Base-by-base conservation (phyloP, 2,797 vertebrate species). In the Hydrocynus forskahlii region DNA sequence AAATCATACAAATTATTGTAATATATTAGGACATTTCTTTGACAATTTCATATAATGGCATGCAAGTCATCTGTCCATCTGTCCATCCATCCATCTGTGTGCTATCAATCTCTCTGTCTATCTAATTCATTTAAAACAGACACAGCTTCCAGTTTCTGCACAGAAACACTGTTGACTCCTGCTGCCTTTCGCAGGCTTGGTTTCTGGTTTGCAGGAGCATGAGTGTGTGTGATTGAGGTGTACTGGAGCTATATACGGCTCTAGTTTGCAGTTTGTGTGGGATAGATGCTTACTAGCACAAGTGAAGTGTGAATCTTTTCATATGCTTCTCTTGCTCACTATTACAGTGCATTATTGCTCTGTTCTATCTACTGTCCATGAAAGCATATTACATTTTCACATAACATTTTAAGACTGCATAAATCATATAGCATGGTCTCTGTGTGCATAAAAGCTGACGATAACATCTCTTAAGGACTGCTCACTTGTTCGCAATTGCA, bases 241-340 rank as follows among this genome's bases (percentile, higher is more conserved):
- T 48, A 62, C 62, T 83, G 84, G 54, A 78, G 73, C 79, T 81
- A 83, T 81, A 81, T 83, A 21, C 84, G 79, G 84, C 82, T 48
- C 71, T 1, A 59, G 25, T 60, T 80, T 76, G 62, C 75, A 81
- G 81, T 75, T 60, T 79, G 72, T 78, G 84, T 86, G 84, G 84
- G 84, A 79, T 81, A 71, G 71, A 35, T 38, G 75, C 71, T 78
- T 69, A 80, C 69, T 8, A 43, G 54, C 75, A 81, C 52, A 45
- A 76, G 50, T 38, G 43, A 69, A 68, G 48, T 75, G 75, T 81
- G 70, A 74, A 84, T 74, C 43, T 78, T 84, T 63, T 75, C 55
- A 72, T 63, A 60, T 74, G 57, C 45, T 63, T 19, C 62, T 66
- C 19, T 14, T 67, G 19, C 70, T 43, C 45, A 63, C 57, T 64